Percentiles rank a stretch among this genome's conserved stretches.
These are phyloP conservation scores for Boleophthalmus pectinirostris DNA, from an alignment of 2,113 vertebrate species.

Conservation along the genomic window DNA sequence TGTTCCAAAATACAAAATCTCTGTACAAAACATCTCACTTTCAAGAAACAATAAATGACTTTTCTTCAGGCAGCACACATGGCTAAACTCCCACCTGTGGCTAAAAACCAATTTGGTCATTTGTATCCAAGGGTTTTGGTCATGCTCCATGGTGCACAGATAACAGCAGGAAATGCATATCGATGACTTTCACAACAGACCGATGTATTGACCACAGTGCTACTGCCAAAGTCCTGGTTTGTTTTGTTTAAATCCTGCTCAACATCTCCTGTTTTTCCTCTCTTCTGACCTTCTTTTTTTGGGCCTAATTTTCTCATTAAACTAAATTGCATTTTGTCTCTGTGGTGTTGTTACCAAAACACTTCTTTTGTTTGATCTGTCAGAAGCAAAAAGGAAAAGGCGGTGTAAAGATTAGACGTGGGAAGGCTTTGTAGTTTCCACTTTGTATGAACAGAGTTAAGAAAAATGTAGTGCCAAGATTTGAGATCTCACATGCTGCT, in stretches of 20 bases:
- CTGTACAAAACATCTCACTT: not conserved
- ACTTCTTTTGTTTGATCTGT: conserved; percentile 44
- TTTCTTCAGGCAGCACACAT: not conserved
- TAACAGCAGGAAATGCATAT: conserved; percentile 1
- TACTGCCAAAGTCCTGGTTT: not conserved
- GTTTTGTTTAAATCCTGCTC: not conserved
- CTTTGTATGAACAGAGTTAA: conserved; percentile 15
- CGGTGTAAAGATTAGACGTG: conserved; percentile 13
- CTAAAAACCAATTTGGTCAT: not conserved
- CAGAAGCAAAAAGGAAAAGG: conserved; percentile 14
- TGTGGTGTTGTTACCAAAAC: not conserved
- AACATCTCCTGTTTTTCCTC: conserved; percentile 20
- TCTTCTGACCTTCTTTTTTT: conserved; percentile 29
- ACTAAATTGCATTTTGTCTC: conserved; percentile 54
- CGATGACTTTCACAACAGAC: not conserved
- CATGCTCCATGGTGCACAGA: not conserved
- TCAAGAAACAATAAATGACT: not conserved
- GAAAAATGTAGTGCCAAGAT: conserved; percentile 36
- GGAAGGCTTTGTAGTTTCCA: conserved; percentile 9
- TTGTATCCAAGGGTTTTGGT: not conserved
- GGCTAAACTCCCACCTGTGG: not conserved
- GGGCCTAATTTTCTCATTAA: conserved; percentile 48
- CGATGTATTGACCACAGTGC: not conserved
- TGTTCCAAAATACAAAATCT: not conserved
- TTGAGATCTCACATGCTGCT: conserved; percentile 19